Percentiles rank a stretch among this genome's conserved stretches.
These are phyloP conservation scores for Alfaro cultratus DNA, from an alignment of 2,797 vertebrate species.

Conservation along the genomic window DNA sequence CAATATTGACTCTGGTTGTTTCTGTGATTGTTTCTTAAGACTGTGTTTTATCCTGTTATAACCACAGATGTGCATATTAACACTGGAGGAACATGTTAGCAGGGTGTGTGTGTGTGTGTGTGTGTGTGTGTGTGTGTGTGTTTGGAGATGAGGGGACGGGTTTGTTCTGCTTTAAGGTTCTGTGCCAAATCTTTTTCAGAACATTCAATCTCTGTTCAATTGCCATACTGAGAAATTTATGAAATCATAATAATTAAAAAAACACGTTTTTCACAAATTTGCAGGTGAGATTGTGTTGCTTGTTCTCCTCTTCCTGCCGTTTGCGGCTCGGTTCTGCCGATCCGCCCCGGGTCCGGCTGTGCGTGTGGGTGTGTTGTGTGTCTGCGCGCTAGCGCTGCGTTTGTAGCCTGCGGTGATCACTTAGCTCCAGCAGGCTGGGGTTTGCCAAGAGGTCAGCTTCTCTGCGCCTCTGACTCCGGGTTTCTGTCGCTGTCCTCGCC, in stretches of 20 bases:
- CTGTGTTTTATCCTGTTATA: conserved; percentile 74
- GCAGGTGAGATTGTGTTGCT: conserved; percentile 62
- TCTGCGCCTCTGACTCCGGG: conserved; percentile 55
- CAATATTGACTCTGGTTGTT: conserved; percentile 74
- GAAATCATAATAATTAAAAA: conserved; percentile 68
- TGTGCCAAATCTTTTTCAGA: conserved; percentile 80
- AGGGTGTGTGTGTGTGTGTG: conserved; percentile 14
- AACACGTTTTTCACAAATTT: conserved; percentile 70
- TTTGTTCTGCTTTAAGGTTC: conserved; percentile 76
- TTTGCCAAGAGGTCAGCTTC: conserved; percentile 63
- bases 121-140: conserved; percentile 8
- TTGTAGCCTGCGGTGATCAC: conserved; percentile 64
- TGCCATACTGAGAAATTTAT: conserved; percentile 80
- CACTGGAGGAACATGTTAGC: conserved; percentile 66
- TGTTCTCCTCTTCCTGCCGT: conserved; percentile 31
- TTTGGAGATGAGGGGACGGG: conserved; percentile 55
- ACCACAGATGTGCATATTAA: conserved; percentile 70
- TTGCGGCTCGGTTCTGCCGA: conserved; percentile 15
- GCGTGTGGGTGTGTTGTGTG: conserved; percentile 25
- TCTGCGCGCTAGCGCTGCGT: conserved; percentile 21
- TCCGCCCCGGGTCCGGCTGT: conserved; percentile 29
- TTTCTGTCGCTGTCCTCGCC: conserved; percentile 56
- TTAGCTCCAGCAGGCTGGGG: conserved; percentile 47
- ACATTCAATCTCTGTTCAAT: conserved; percentile 78
- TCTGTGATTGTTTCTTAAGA: conserved; percentile 71